A percentile compares a stretch with the other conserved stretches of the same genome.
phyloP scores from a whole-genome alignment of 2,797 vertebrate species.

The Catharus ustulatus region DNA sequence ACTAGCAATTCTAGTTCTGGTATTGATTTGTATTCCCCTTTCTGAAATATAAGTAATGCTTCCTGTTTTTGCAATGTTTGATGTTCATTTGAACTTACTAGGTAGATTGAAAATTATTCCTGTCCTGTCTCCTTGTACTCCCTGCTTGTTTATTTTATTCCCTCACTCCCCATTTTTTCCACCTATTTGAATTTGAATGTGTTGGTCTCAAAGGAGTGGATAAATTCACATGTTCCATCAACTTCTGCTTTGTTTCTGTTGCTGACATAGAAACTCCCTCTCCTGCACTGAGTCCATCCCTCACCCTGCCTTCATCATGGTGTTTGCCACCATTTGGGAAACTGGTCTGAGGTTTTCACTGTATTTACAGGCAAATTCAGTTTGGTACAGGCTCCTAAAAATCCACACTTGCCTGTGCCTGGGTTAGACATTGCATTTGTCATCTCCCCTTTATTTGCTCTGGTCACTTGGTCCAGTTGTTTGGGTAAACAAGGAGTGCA shows the following conservation, averaged over 20 bases:
- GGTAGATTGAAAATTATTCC: not conserved
- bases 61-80: not conserved
- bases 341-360: not conserved
- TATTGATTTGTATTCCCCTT: not conserved
- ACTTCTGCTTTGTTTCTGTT: constrained; percentile 23
- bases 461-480: not conserved
- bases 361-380: not conserved
- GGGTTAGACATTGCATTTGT: not conserved
- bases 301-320: not conserved
- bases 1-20: not conserved
- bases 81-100: not conserved
- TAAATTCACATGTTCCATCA: not conserved
- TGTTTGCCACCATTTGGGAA: not conserved
- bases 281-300: not conserved
- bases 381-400: not conserved
- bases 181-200: not conserved
- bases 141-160: not conserved
- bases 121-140: not conserved
- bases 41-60: not conserved
- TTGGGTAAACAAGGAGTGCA: not conserved
- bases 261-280: not conserved
- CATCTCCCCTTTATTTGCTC: not conserved
- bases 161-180: not conserved
- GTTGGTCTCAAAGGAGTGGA: not conserved
- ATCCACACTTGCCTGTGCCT: not conserved